Base-by-base conservation (phyloP, 35 echinoderm and acorn worm species). In the Lytechinus pictus region DNA sequence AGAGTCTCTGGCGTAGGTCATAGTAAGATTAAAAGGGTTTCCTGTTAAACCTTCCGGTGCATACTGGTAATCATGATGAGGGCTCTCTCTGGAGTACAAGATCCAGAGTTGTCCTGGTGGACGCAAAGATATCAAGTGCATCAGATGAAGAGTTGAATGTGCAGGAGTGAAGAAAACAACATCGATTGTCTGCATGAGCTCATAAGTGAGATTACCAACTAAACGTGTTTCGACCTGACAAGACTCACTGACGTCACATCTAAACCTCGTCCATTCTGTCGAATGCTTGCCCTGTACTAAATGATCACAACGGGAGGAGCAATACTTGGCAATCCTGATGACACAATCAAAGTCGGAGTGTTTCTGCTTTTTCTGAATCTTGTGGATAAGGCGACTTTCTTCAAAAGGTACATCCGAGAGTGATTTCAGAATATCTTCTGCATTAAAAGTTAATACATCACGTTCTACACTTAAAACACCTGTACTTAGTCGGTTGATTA, bases 1-100 rank as follows among this genome's bases (percentile, higher is more conserved):
- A 54, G 91, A 4, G 8, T 93, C 53, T 53, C 8, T 28, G 21
- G 54, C n/a, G 52, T 93, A 55, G 14, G 91, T 54, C 54, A 92
- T 54, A n/a, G 52, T 54, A 9, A 92, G 91, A 55, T 93, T 93
- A 21, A 52, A 93, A 52, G 91, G 91, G n/a, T 93, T 93, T 53
- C 52, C 52, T 0, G 54, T 93, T 54, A 29, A 9, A 54, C n/a
- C 28, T 11, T 9, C 53, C 21, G 91, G 91, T 2, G 91, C 91
- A 53, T 93, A 93, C n/a, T 93, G 53, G 10, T 9, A 1, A 56
- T 93, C 53, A 29, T 93, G 91, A 52, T 8, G 52, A 57, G 54
- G 91, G 27, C 91, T 93, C 21, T 93, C 54, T 27, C 91, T 53
- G 24, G 91, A 93, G 54, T 12, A 93, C 9, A 93, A 27, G 9